Evolutionary conservation across 1,140 invertebrate species (phyloP).

Genomic region (Planococcus citri): DNA sequence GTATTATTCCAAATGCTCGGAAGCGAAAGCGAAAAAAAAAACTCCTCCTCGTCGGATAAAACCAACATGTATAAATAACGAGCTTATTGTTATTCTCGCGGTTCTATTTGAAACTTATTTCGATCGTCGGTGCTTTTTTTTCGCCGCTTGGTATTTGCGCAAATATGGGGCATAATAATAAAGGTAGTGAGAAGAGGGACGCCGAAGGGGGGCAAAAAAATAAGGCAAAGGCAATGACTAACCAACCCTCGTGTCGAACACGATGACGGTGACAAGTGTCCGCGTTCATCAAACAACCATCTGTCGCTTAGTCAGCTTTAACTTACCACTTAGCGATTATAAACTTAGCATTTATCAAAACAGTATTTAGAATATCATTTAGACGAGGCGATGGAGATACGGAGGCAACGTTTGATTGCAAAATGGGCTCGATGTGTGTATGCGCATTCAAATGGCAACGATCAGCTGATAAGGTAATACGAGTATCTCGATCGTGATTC

Average conservation of each 20-base stretch:
- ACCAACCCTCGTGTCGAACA: neutral
- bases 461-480: too few species aligned
- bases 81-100: conserved; percentile 19
- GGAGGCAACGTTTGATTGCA: too few species aligned
- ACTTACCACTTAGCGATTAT: neutral
- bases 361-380: neutral
- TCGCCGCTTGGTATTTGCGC: neutral
- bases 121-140: conserved; percentile 5
- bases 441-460: too few species aligned
- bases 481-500: too few species aligned
- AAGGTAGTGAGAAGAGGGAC: too few species aligned
- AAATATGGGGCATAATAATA: too few species aligned
- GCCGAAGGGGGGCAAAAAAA: too few species aligned
- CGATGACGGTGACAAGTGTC: conserved; percentile 1
- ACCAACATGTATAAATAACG: conserved; percentile 16
- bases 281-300: neutral
- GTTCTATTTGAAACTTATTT: conserved; percentile 17
- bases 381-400: neutral
- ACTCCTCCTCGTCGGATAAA: neutral
- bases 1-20: neutral
- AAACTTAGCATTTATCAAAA: neutral
- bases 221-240: too few species aligned
- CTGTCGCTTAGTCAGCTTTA: conserved; percentile 5
- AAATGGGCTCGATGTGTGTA: too few species aligned
- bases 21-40: conserved; percentile 12